phyloP scores from a whole-genome alignment of 2,113 vertebrate genomes.

The Pygoscelis adeliae region DNA sequence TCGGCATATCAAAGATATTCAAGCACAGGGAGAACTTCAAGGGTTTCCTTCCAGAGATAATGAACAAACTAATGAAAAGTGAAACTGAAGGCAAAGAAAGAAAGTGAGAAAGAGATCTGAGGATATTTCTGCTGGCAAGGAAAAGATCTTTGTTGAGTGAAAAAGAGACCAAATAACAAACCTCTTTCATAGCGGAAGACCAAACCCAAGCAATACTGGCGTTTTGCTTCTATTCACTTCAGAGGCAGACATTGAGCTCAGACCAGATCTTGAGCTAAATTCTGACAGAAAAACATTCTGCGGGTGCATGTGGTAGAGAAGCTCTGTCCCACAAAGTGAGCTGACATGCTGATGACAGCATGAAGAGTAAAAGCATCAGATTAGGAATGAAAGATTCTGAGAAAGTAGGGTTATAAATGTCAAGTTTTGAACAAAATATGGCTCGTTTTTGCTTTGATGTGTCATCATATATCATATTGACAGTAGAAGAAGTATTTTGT shows the following conservation, averaged over 20 bases:
- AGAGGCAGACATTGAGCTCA: background rate
- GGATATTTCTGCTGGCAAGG: background rate
- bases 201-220: background rate
- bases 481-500: background rate
- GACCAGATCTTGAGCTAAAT: background rate
- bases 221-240: background rate
- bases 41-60: conserved; percentile 15
- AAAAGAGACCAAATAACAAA: background rate
- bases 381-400: background rate
- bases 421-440: background rate
- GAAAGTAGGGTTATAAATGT: background rate
- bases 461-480: background rate
- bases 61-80: background rate
- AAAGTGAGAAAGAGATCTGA: background rate
- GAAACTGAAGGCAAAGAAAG: background rate
- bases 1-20: background rate
- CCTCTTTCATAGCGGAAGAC: background rate
- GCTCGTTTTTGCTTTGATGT: background rate
- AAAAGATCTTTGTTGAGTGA: background rate
- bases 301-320: background rate
- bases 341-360: background rate
- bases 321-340: background rate
- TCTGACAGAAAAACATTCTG: background rate
- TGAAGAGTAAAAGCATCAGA: background rate
- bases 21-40: background rate